Conservation (phyloP, 1,140 invertebrate genomes). For the Apis florea region DNA sequence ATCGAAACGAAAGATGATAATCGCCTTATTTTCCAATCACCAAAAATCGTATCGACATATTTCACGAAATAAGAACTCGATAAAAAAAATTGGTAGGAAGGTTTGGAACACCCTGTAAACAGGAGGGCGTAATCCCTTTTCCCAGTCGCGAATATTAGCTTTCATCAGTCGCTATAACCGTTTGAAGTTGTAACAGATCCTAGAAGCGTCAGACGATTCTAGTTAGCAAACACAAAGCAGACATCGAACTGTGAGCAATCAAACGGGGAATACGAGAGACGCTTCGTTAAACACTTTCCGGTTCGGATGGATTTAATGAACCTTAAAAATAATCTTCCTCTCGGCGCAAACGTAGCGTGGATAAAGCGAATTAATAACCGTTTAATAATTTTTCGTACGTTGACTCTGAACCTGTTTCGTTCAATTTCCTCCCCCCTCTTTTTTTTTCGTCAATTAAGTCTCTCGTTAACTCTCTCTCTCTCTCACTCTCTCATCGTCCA, state of each 20-base stretch:
- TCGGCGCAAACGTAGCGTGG: conserved; percentile 42
- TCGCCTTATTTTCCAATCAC: no score
- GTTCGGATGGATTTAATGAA: conserved; percentile 63
- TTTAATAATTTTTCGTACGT: background rate
- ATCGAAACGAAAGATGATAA: no score
- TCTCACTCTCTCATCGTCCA: no score
- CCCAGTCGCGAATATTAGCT: background rate
- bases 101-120: no score
- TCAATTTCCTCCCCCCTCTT: background rate
- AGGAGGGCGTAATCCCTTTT: no score
- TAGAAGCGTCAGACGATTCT: conserved; percentile 49
- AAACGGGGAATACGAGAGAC: conserved; percentile 48
- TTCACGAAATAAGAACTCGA: no score
- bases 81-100: no score
- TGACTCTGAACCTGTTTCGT: no score
- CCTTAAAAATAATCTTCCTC: conserved; percentile 63
- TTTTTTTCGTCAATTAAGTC: no score
- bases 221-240: conserved; percentile 60
- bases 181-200: conserved; percentile 7
- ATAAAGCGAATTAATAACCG: conserved; percentile 47
- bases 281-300: conserved; percentile 66
- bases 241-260: conserved; percentile 59
- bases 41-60: no score
- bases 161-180: background rate
- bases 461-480: no score